Evolutionary conservation across 2,888 invertebrate species (phyloP).

Genomic region (Nomada ruficornis): DNA sequence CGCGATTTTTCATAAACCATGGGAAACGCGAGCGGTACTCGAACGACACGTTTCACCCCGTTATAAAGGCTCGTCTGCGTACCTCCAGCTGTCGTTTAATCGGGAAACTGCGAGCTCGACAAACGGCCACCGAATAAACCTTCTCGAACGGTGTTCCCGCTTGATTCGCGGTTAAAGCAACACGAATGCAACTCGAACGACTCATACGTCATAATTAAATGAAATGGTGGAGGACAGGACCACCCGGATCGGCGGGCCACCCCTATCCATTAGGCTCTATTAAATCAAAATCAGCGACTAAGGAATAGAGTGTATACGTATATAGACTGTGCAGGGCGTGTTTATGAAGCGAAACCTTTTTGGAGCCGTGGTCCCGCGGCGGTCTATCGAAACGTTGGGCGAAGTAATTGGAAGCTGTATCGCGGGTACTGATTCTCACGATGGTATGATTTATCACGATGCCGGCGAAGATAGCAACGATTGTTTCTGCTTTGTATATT

Average conservation of each 20-base stretch:
- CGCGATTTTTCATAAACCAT: conserved; percentile 36
- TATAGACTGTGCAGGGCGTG: conserved; percentile 38
- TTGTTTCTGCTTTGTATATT: not conserved
- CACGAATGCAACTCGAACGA: conserved; percentile 29
- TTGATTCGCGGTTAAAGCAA: conserved; percentile 31
- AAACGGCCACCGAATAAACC: not conserved
- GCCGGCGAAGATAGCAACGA: not conserved
- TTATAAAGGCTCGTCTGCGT: not conserved
- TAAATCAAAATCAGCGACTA: conserved; percentile 77
- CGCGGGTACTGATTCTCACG: conserved; percentile 50
- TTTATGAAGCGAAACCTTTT: conserved; percentile 74
- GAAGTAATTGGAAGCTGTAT: conserved; percentile 36
- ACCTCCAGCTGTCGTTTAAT: conserved; percentile 12
- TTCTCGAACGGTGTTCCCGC: not conserved
- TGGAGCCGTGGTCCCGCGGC: conserved; percentile 38
- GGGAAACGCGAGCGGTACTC: conserved; percentile 1
- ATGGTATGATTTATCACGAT: conserved; percentile 19
- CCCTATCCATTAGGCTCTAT: conserved; percentile 80
- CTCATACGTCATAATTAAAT: conserved; percentile 79
- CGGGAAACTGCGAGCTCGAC: not conserved
- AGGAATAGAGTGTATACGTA: conserved; percentile 25
- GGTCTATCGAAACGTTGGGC: conserved; percentile 27
- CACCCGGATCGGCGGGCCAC: conserved; percentile 77
- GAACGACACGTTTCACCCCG: not conserved
- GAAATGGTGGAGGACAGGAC: conserved; percentile 72